These are phyloP conservation scores for Petromus typicus DNA, from an alignment of 2,113 vertebrate genomes.

Conservation along the genomic window DNA sequence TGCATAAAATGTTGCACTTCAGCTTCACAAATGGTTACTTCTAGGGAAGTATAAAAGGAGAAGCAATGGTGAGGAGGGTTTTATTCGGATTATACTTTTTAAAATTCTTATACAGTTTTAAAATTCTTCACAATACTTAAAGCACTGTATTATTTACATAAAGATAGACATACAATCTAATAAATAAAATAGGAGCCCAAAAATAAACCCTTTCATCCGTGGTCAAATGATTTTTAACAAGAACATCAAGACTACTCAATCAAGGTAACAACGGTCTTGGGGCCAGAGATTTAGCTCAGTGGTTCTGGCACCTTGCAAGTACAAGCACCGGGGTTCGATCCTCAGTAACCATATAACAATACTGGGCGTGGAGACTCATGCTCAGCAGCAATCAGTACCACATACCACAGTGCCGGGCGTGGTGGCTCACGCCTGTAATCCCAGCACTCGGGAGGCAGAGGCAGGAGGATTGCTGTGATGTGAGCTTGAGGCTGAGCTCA, in stretches of 20 bases:
- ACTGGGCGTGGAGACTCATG: too few species aligned
- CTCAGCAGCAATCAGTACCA: too few species aligned
- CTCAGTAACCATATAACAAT: too few species aligned
- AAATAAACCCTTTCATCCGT: neutral
- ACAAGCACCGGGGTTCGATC: too few species aligned
- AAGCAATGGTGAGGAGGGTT: neutral
- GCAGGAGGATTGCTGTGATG: too few species aligned
- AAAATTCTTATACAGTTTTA: neutral
- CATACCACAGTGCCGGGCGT: too few species aligned
- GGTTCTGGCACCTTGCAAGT: too few species aligned
- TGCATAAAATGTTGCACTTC: neutral
- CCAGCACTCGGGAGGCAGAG: too few species aligned
- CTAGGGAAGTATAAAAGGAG: neutral
- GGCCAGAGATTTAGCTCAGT: too few species aligned
- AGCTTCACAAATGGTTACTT: neutral
- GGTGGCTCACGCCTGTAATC: too few species aligned
- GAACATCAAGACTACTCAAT: neutral
- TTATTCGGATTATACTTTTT: neutral
- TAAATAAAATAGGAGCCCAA: neutral
- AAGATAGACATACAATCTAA: neutral
- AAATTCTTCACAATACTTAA: neutral
- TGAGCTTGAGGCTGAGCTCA: too few species aligned
- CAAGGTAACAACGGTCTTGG: neutral
- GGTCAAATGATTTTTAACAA: conserved; percentile 4
- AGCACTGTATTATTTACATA: neutral